Percentiles rank a stretch among this genome's conserved stretches.
phyloP scores from a whole-genome alignment of 2,797 vertebrate genomes.

The Pipistrellus kuhlii region DNA sequence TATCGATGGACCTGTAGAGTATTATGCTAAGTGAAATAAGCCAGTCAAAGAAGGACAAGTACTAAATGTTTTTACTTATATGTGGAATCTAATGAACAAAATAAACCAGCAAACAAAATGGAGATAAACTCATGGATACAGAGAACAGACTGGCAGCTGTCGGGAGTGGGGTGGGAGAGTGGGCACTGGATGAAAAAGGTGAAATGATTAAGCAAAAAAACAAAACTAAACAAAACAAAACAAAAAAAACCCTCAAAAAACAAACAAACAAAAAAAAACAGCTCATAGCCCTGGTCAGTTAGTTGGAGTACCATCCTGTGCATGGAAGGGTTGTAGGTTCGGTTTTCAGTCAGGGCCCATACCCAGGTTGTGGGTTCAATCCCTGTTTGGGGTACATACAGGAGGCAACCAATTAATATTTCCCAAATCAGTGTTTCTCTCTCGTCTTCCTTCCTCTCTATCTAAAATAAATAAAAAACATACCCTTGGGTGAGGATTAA shows the following conservation, averaged over 20 bases:
- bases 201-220: not conserved
- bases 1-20: not conserved
- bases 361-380: not conserved
- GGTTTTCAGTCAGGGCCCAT: not conserved
- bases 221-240: too few relatives aligned
- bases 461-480: not conserved
- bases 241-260: too few relatives aligned
- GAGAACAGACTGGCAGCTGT: not conserved
- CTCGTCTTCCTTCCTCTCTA: not conserved
- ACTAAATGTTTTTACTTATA: not conserved
- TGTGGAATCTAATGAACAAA: not conserved
- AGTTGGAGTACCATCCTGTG: not conserved
- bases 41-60: not conserved
- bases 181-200: not conserved
- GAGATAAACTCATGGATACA: not conserved
- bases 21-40: not conserved
- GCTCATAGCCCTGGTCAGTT: not conserved
- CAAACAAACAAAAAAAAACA: not conserved
- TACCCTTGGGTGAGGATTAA: not conserved
- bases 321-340: not conserved
- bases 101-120: not conserved
- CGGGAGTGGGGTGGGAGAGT: not conserved
- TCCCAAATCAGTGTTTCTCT: not conserved
- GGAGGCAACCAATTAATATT: not conserved
- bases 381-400: not conserved